Evolutionary conservation across 2,888 invertebrate genomes (phyloP).

Genomic region (Caenorhabditis sp.): DNA sequence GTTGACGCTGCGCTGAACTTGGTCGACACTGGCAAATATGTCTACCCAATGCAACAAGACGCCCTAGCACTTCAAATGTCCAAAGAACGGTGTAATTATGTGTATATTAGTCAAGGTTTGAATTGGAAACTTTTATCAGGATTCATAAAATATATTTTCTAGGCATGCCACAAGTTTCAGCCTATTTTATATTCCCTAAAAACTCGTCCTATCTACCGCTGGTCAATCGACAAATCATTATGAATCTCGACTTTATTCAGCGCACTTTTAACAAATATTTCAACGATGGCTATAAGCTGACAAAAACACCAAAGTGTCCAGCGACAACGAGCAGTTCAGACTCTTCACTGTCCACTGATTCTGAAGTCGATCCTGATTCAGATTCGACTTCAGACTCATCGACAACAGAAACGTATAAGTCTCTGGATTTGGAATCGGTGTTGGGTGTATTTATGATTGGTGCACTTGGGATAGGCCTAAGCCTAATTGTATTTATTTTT

Average conservation of each 20-base stretch:
- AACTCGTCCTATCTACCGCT: slow-evolving; percentile 26
- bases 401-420: slow-evolving; percentile 7
- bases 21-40: slow-evolving; percentile 55
- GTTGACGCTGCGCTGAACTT: slow-evolving; percentile 56
- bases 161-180: slow-evolving; percentile 48
- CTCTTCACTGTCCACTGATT: neutral
- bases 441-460: slow-evolving; percentile 48
- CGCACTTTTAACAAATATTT: slow-evolving; percentile 52
- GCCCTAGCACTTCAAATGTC: slow-evolving; percentile 54
- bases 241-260: slow-evolving; percentile 44
- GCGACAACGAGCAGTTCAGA: neutral
- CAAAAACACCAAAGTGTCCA: slow-evolving; percentile 41
- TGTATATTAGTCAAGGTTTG: slow-evolving; percentile 54
- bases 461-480: slow-evolving; percentile 35
- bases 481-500: slow-evolving; percentile 27
- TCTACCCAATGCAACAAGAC: slow-evolving; percentile 60
- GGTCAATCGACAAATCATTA: slow-evolving; percentile 41
- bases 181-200: slow-evolving; percentile 45
- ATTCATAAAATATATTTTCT: neutral
- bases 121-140: neutral
- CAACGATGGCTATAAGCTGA: slow-evolving; percentile 40
- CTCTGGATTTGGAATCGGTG: slow-evolving; percentile 39
- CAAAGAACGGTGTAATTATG: slow-evolving; percentile 50
- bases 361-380: neutral
- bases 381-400: neutral